Percentiles rank a stretch among this genome's conserved stretches.
Conservation (phyloP, 1,140 invertebrate genomes). For the Triops longicaudatus region DNA sequence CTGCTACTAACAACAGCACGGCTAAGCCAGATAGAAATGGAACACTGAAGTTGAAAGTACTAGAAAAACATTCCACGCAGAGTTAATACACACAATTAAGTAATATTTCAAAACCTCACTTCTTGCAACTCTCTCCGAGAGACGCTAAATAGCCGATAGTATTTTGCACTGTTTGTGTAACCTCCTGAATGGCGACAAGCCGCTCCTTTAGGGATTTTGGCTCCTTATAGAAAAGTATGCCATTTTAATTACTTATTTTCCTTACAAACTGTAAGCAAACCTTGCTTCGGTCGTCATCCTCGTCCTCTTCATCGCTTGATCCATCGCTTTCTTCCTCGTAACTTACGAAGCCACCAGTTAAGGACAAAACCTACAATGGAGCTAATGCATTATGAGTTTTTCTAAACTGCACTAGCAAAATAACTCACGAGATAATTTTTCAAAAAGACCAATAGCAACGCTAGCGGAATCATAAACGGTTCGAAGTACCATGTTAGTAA, state of each 20-base stretch:
- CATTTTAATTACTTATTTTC: slow-evolving; percentile 3
- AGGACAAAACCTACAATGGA: slow-evolving; percentile 35
- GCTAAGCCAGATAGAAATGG: slow-evolving; percentile 92
- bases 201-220: slow-evolving; percentile 91
- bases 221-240: slow-evolving; percentile 81
- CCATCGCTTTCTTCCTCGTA: slow-evolving; percentile 35
- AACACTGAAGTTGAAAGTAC: slow-evolving; percentile 93
- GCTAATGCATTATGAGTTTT: no score
- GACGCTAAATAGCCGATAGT: slow-evolving; percentile 87
- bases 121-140: slow-evolving; percentile 83
- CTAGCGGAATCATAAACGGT: slow-evolving; percentile 76
- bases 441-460: slow-evolving; percentile 64
- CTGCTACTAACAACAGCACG: slow-evolving; percentile 48
- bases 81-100: background rate
- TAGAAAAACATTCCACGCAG: slow-evolving; percentile 44
- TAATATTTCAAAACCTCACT: slow-evolving; percentile 52
- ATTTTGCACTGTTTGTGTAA: slow-evolving; percentile 88
- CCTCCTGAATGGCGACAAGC: slow-evolving; percentile 89
- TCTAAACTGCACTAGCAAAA: background rate
- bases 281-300: slow-evolving; percentile 68
- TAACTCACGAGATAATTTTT: slow-evolving; percentile 57
- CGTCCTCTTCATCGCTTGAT: slow-evolving; percentile 52
- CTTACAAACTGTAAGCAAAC: slow-evolving; percentile 35
- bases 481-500: slow-evolving; percentile 72
- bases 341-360: slow-evolving; percentile 42